phyloP scores from a whole-genome alignment of 2,113 vertebrate genomes.

The Vombatus ursinus region DNA sequence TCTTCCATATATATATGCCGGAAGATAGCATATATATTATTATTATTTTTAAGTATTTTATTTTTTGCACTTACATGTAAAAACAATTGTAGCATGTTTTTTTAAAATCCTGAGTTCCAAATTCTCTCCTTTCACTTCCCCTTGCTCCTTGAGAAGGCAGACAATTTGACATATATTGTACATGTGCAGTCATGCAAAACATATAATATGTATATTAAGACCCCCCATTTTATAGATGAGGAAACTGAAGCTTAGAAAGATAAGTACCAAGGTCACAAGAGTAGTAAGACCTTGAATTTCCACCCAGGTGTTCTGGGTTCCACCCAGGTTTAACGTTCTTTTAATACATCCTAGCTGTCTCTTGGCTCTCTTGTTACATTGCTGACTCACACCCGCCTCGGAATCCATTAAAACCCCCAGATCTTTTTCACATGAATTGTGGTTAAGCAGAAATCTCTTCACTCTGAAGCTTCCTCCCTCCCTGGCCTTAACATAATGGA shows the following conservation, averaged over 20 bases:
- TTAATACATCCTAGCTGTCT: not conserved
- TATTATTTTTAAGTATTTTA: not conserved
- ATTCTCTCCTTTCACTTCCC: not conserved
- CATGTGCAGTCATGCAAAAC: not conserved
- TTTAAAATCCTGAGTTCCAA: not conserved
- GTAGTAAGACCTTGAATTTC: not conserved
- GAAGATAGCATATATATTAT: not conserved
- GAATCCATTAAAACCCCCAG: not conserved
- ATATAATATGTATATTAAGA: not conserved
- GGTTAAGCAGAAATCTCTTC: not conserved
- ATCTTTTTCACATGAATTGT: not conserved
- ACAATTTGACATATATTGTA: not conserved
- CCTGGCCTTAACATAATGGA: not conserved
- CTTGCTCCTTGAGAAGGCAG: not conserved
- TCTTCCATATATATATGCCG: not conserved
- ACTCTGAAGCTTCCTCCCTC: not conserved
- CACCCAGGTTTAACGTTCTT: not conserved
- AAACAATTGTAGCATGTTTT: not conserved
- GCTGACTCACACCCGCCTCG: not conserved
- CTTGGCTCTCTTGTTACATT: not conserved
- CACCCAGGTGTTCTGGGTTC: not conserved
- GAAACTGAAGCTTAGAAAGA: not conserved
- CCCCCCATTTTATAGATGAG: not conserved
- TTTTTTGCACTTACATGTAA: not conserved
- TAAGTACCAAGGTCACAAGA: not conserved